Conservation (phyloP, 2,888 invertebrate genomes). For the Branchellion lobata region DNA sequence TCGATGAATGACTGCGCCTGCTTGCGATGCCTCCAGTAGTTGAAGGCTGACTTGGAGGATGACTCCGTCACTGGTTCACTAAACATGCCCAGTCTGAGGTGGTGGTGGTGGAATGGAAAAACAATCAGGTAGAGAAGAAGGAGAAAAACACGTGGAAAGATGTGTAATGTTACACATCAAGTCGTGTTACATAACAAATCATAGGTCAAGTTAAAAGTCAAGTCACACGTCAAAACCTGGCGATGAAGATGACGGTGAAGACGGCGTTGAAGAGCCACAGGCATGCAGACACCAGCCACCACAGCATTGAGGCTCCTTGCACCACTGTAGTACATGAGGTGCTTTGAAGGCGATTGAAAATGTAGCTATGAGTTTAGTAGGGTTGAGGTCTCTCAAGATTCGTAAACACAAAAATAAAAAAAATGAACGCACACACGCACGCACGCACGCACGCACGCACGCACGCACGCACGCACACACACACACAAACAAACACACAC, state of each 20-base stretch:
- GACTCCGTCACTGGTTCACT: constrained; percentile 83
- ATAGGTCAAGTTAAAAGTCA: not conserved
- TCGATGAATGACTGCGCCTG: constrained; percentile 78
- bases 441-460: not conserved
- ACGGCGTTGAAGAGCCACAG: constrained; percentile 74
- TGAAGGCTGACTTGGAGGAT: constrained; percentile 75
- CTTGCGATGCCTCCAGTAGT: constrained; percentile 79
- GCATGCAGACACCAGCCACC: constrained; percentile 65
- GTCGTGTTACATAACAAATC: no score
- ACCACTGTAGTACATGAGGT: no score
- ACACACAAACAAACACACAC: not conserved
- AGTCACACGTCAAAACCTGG: constrained; percentile 64
- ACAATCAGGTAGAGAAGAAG: not conserved
- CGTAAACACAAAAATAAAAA: not conserved
- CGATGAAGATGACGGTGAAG: constrained; percentile 75
- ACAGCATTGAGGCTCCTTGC: constrained; percentile 41
- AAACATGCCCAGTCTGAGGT: constrained; percentile 67
- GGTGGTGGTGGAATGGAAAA: no score
- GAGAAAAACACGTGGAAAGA: not conserved
- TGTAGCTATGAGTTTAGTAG: not conserved
- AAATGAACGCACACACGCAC: not conserved
- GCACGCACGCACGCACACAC: not conserved
- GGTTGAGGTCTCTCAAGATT: not conserved
- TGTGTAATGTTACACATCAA: no score
- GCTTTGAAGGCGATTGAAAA: not conserved